Percentiles rank a stretch among this genome's conserved stretches.
phyloP scores from a whole-genome alignment of 2,797 vertebrate genomes.

The Notamacropus eugenii region DNA sequence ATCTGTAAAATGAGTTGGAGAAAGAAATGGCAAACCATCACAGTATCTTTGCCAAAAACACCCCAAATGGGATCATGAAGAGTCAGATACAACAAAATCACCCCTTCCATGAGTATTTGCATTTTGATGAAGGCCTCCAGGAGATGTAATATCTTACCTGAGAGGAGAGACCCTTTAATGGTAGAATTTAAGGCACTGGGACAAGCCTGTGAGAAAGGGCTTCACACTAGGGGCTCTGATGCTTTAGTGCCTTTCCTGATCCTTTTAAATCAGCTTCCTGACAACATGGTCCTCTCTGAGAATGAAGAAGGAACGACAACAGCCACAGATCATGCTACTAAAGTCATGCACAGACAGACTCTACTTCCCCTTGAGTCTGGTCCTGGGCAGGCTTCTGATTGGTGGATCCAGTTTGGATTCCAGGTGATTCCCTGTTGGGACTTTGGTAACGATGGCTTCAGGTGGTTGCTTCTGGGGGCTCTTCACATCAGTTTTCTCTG shows the following conservation, averaged over 20 bases:
- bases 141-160: background rate
- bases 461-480: background rate
- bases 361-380: background rate
- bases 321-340: background rate
- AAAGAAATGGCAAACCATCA: background rate
- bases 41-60: background rate
- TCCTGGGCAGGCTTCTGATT: background rate
- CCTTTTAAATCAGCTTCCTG: background rate
- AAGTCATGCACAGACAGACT: background rate
- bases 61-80: background rate
- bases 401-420: background rate
- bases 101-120: background rate
- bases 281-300: too few species aligned
- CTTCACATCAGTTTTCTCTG: background rate
- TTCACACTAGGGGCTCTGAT: background rate
- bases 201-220: background rate
- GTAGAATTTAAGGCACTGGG: background rate
- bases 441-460: background rate
- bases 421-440: too few species aligned
- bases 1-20: background rate
- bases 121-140: background rate
- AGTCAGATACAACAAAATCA: background rate
- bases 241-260: background rate
- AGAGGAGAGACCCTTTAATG: background rate
- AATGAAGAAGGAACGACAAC: too few species aligned